These are phyloP conservation scores for Sinocyclocheilus grahami DNA, from an alignment of 2,113 vertebrate species.

Conservation along the genomic window DNA sequence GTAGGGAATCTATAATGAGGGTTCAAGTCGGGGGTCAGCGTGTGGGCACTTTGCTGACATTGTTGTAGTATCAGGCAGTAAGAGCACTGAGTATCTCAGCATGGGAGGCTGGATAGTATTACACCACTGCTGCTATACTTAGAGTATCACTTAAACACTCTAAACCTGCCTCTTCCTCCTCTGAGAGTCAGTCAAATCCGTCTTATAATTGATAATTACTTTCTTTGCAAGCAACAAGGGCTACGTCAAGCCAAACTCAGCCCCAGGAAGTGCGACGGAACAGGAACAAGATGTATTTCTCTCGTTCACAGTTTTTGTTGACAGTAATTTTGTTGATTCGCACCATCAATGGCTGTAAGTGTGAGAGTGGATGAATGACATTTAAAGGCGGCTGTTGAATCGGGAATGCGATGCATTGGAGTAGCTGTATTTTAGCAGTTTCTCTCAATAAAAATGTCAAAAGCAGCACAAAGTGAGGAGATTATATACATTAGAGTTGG, in stretches of 20 bases:
- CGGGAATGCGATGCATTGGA: conserved; percentile 27
- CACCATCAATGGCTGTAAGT: conserved; percentile 2
- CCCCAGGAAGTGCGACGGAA: background rate
- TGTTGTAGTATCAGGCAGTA: conserved; percentile 53
- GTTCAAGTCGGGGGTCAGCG: conserved; percentile 34
- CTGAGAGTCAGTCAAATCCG: conserved; percentile 17
- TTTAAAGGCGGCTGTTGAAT: conserved; percentile 46
- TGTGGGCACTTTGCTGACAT: conserved; percentile 48
- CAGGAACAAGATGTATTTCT: background rate
- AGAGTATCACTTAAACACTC: conserved; percentile 30
- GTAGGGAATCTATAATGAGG: conserved; percentile 45
- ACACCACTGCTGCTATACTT: conserved; percentile 31
- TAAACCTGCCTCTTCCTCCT: conserved; percentile 33
- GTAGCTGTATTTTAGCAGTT: conserved; percentile 34
- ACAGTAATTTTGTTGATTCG: background rate
- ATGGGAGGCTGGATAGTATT: conserved; percentile 23
- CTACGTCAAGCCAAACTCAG: background rate
- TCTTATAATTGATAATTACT: conserved; percentile 28
- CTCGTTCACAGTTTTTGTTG: conserved; percentile 26
- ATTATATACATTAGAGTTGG: conserved; percentile 51
- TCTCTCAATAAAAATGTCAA: conserved; percentile 61
- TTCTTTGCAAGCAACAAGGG: background rate
- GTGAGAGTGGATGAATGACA: conserved; percentile 44
- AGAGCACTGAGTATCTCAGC: conserved; percentile 47
- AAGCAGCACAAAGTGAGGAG: conserved; percentile 34